Evolutionary conservation across 2,888 invertebrate species (phyloP).

Genomic region (Drosophila infuscata): DNA sequence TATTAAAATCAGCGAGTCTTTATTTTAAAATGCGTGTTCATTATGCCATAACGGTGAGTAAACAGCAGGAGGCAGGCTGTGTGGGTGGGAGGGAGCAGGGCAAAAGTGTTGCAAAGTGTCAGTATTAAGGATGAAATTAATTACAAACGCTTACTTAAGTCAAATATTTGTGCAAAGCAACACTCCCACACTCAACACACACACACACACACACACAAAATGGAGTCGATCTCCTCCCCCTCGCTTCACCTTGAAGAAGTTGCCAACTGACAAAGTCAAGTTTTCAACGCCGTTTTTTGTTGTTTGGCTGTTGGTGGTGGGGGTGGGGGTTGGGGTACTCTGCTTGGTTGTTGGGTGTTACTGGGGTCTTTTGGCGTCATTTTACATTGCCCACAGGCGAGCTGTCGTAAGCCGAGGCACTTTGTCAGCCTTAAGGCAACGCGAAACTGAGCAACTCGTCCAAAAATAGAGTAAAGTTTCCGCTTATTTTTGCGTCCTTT

Average conservation of each 20-base stretch:
- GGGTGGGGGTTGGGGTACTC: neutral
- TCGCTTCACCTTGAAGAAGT: slow-evolving; percentile 13
- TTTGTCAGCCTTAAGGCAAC: slow-evolving; percentile 70
- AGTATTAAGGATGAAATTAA: slow-evolving; percentile 75
- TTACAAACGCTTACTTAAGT: slow-evolving; percentile 77
- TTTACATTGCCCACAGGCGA: slow-evolving; percentile 48
- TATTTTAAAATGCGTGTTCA: slow-evolving; percentile 77
- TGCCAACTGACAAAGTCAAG: slow-evolving; percentile 54
- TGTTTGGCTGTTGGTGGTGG: neutral
- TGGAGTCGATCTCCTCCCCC: neutral
- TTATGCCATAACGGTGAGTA: slow-evolving; percentile 63
- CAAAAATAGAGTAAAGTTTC: slow-evolving; percentile 56
- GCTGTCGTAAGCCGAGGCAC: slow-evolving; percentile 65
- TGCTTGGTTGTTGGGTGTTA: slow-evolving; percentile 17
- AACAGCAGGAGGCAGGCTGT: neutral
- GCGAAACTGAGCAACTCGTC: slow-evolving; percentile 56
- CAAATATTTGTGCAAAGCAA: slow-evolving; percentile 71
- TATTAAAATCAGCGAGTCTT: slow-evolving; percentile 51
- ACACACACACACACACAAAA: slow-evolving; percentile 8
- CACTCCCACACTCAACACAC: slow-evolving; percentile 23
- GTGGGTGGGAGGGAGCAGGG: neutral
- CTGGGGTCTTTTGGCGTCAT: slow-evolving; percentile 46
- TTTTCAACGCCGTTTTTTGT: slow-evolving; percentile 53
- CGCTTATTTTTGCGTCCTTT: neutral
- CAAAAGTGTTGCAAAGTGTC: slow-evolving; percentile 70